Base-by-base conservation (phyloP, 2,797 vertebrate species). In the Molossus alvarezi region DNA sequence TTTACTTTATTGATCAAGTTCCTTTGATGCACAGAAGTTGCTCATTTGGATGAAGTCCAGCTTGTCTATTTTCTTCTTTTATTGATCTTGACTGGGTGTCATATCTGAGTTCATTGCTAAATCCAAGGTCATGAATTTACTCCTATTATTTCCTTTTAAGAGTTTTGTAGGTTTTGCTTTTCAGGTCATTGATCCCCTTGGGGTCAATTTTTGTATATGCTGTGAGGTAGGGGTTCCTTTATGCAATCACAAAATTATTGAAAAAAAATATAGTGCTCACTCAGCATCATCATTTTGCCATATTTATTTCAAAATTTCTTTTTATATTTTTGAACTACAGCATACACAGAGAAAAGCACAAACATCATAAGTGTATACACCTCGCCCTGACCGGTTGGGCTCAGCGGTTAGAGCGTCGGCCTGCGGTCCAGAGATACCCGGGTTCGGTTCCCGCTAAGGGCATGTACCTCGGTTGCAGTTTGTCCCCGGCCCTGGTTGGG, bases 301-400 rank as follows among this genome's bases (percentile, higher is more conserved):
- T 20, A 17, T 53, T 55, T 84, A 25, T n/a, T 73, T 84, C 5
- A 25, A 21, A 84, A 33, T 67, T 87, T 87, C n/a, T 41, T 53
- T 77, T 83, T 41, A n/a, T 65, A 11, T 10, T 64, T 55, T 86
- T 89, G 25, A 41, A 62, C 33, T 51, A 21, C 29, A 65, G 1
- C 9, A 7, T 9, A 18, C n/a, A 17, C 37, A 15, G 45, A 86
- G 64, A 90, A 71, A 41, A 33, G 20, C n/a, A 29, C 29, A 64
- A 5, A 21, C 11, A 21, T 62, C 6, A 0, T 13, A 27, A n/a
- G 33, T 17, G 27, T 37, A 12, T 15, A 12, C 53, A 51, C 2
- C 75, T 53, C 53, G 33, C 33, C 33, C 33, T 33, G 33, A 3
- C 33, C 33, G 33, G 33, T 33, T 33, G 33, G 33, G 33, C 33